These are phyloP conservation scores for Phataginus tricuspis DNA, from an alignment of 2,797 vertebrate species.

Conservation along the genomic window DNA sequence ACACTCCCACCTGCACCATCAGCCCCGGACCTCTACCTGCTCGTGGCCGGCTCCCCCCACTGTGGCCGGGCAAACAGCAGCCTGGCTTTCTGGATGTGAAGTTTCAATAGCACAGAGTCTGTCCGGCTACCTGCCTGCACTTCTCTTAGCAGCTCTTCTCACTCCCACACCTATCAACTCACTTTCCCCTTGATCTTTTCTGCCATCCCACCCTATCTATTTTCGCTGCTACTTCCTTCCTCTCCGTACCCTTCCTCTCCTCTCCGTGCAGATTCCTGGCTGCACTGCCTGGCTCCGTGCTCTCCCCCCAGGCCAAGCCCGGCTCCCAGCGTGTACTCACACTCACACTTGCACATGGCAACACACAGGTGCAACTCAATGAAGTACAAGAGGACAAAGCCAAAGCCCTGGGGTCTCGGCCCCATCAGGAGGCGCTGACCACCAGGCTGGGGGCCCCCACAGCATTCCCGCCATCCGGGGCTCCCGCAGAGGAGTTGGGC, in stretches of 20 bases:
- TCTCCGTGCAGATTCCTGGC: neutral
- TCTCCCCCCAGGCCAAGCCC: neutral
- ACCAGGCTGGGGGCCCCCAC: fast-evolving
- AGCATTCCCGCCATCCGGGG: neutral
- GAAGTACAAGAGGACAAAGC: neutral
- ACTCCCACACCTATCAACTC: neutral
- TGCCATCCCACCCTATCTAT: neutral
- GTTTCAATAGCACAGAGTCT: neutral
- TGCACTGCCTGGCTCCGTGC: fast-evolving
- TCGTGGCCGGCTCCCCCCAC: fast-evolving
- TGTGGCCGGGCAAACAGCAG: fast-evolving
- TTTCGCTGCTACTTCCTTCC: conserved; percentile 49
- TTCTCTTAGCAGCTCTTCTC: neutral
- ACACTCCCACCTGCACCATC: no score
- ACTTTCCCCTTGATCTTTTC: neutral
- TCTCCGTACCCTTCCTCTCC: neutral
- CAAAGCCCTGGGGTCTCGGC: fast-evolving
- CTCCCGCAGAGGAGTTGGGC: neutral
- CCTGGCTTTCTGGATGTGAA: fast-evolving
- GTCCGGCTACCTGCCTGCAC: fast-evolving
- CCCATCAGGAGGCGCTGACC: neutral
- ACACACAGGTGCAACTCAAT: neutral
- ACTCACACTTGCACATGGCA: neutral
- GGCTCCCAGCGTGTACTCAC: fast-evolving
- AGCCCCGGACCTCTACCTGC: no score